Evolutionary conservation across 1,140 invertebrate species (phyloP).

Genomic region (Drosophila lini): DNA sequence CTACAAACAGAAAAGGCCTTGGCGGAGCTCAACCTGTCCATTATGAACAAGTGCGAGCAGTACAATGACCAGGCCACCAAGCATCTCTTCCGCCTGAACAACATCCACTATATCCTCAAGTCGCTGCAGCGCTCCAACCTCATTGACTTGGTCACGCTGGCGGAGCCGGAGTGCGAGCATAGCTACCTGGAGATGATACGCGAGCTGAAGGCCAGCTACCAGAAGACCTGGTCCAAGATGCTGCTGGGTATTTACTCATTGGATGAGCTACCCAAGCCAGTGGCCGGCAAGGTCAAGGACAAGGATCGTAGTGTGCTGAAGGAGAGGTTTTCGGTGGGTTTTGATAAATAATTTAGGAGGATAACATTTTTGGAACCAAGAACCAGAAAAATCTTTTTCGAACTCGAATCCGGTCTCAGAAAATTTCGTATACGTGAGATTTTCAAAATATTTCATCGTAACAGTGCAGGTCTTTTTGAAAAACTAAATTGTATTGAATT

Average conservation of each 20-base stretch:
- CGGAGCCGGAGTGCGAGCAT: conserved; percentile 93
- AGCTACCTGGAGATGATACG: conserved; percentile 91
- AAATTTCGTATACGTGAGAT: too few species aligned
- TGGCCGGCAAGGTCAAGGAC: conserved; percentile 91
- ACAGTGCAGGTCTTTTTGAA: too few species aligned
- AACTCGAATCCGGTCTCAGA: too few species aligned
- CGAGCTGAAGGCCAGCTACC: conserved; percentile 80
- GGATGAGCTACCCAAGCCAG: conserved; percentile 88
- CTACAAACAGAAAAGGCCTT: conserved; percentile 91
- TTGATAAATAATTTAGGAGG: too few species aligned
- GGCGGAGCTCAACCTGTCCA: conserved; percentile 92
- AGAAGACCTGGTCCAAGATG: conserved; percentile 90
- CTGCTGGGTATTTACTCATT: conserved; percentile 89
- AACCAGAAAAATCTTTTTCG: too few species aligned
- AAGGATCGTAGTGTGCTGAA: conserved; percentile 96
- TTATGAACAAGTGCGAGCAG: conserved; percentile 93
- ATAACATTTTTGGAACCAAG: too few species aligned
- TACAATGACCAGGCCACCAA: conserved; percentile 93
- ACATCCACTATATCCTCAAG: conserved; percentile 95
- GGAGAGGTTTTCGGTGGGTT: conserved; percentile 93
- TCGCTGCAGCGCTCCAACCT: conserved; percentile 93
- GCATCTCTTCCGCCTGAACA: conserved; percentile 94
- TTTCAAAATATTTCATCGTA: too few species aligned
- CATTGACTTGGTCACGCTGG: conserved; percentile 91
- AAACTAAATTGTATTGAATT: too few species aligned